These are phyloP conservation scores for Psophia crepitans DNA, from an alignment of 2,113 vertebrate genomes.

Conservation along the genomic window DNA sequence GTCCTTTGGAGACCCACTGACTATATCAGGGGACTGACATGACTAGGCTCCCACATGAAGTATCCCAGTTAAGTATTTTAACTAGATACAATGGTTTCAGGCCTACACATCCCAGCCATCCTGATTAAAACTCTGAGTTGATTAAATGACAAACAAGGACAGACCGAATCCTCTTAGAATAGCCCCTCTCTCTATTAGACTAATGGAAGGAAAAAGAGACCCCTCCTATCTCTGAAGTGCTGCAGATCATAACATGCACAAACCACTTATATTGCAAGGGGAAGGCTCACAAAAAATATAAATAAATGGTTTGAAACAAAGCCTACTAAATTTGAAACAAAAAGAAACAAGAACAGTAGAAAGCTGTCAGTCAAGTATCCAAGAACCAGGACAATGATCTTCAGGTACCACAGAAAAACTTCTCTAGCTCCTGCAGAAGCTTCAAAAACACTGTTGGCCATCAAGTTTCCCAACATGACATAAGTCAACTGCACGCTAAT, in stretches of 20 bases:
- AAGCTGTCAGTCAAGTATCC: not conserved
- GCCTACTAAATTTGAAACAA: not conserved
- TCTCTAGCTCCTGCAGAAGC: not conserved
- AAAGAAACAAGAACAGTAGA: not conserved
- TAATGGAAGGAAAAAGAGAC: not conserved
- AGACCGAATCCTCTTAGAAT: not conserved
- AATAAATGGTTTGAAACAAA: not conserved
- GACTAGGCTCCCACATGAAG: not conserved
- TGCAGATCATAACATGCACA: not conserved
- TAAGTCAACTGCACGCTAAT: not conserved
- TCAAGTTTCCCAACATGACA: not conserved
- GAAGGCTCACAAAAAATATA: not conserved
- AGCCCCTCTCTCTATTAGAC: not conserved
- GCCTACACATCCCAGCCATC: not conserved
- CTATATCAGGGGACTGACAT: not conserved
- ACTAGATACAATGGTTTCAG: not conserved
- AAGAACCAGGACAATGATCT: not conserved
- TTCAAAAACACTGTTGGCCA: not conserved
- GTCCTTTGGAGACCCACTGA: not conserved
- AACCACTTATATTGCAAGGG: not conserved
- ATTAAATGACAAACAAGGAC: not conserved
- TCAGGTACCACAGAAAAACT: not conserved
- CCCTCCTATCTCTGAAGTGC: not conserved
- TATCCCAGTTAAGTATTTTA: not conserved
- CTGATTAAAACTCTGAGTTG: not conserved